Base-by-base conservation (phyloP, 2,888 invertebrate species). In the Syrista parreyssii region DNA sequence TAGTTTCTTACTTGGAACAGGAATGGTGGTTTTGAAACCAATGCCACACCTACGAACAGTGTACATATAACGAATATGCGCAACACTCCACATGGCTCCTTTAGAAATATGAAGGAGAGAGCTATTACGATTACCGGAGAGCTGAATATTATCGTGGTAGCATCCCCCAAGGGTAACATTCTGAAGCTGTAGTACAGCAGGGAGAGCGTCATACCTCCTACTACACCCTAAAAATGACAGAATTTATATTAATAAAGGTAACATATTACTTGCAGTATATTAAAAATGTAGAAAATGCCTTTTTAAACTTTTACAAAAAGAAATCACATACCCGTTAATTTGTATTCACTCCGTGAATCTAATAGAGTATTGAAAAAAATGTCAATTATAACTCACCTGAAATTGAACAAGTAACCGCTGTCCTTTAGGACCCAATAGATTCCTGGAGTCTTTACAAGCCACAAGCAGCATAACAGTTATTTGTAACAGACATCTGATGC, bases 81-180 rank as follows among this genome's bases (percentile, higher is more conserved):
- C 76, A 92, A 86, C 77, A 92, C 85, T 68, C 92, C 92, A 80
- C 92, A 92, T 12, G 92, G 92, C 80, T 92, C 92, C 80, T 91
- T 90, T 1, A 92, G 85, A 78, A 92, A 89, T 31, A 92, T 76
- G 81, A 92, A 92, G 11, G 92, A 92, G 76, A 92, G 84, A 6
- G 90, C 88, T 81, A 92, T 92, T 4, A 92, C 92, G 68, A 92
- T 91, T 2, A 92, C 92, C 3, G 92, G 92, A 11, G 92, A 92
- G 82, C 92, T 92, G 84, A 92, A 92, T 82, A 92, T 92, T 68
- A 92, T 92, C 3, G 92, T 92, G 4, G 92, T 92, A n/a, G 92
- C 92, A 86, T 92, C 92, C 12, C 92, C 92, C 73, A 92, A 82
- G n/a, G 92, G 92, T 78, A 92, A 85, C 74, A 91, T 90, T 74